Base-by-base conservation (phyloP, 92 coral and sea anemone species). In the Porites evermanni region DNA sequence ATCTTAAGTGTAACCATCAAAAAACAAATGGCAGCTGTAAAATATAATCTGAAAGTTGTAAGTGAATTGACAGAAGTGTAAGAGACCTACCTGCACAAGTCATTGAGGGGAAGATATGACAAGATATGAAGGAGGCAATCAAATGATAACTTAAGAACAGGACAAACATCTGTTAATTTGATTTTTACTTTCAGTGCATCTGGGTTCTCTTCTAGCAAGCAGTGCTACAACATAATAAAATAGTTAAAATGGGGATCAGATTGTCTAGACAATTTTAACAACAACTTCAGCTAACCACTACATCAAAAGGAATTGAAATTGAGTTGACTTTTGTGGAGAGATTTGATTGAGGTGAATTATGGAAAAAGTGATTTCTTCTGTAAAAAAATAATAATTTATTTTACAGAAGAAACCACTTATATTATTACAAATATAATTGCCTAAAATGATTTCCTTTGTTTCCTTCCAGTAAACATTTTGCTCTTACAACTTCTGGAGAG, bases 121-220 rank as follows among this genome's bases (percentile, higher is more conserved):
- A 92, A 87, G 56, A 92, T 90, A 53, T 88, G 85, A 26, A 92
- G 83, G n/a, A 92, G 89, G 67, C 95, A 92, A 72, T 92, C 93
- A 69, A 92, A 92, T 19, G 95, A 92, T 17, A 92, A 87, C 82
- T 92, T 92, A 11, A 83, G 85, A 76, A 87, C 53, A 23, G 95
- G 95, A 59, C 91, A 89, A 66, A 92, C 38, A 67, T 92, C 93
- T 1, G 85, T 86, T 47, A 82, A 54, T 75, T 89, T 92, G 86
- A 92, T 92, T 79, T 86, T 85, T 19, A 92, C 70, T 44, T 92
- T 92, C 19, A 92, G 75, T 29, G 95, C 95, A 87, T 90, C 91
- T 50, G 95, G 95, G 66, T 92, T 91, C 78, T 78, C 90, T 53
- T 88, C 95, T 8, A 92, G 64, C 74, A 75, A 74, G 63, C 95